Base-by-base conservation (phyloP, 2,113 vertebrate genomes). In the Piprites chloris region DNA sequence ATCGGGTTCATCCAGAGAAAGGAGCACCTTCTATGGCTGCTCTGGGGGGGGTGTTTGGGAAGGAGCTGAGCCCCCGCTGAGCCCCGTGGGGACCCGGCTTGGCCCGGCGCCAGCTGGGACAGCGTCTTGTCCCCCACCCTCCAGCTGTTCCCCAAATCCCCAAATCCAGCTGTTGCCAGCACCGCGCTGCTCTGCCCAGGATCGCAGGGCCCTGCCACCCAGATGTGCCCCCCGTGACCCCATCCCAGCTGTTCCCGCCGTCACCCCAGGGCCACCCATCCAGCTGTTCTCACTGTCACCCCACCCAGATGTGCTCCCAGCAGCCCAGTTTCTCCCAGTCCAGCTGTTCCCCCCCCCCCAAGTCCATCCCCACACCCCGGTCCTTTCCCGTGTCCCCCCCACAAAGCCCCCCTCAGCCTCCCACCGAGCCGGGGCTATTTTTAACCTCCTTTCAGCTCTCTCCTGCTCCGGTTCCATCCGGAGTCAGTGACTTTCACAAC, bases 361-460 rank as follows among this genome's bases (percentile, higher is more conserved):
- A 24, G 27, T 24, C 21, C 11, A 1, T 24, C 32, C 24, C 46
- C 17, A 9, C 39, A 6, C 13, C 49, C 44, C 55, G 22, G 4
- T 15, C 44, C 65, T 30, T 47, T 44, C 65, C 55, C 49, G 7
- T 2, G 30, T 24, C 16, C 15, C 41, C 27, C 55, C 24, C 12
- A 10, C 56, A n/a, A 5, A 8, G n/a, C 7, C 42, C 76, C 49
- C 33, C 62, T 35, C 69, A 15, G 12, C 12, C 56, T 22, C 72
- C 24, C 56, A n/a, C 19, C 1, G 2, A 58, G 52, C 56, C 5
- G 1, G 65, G 58, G 63, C 2, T 91, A 73, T 81, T 85, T 92
- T 90, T 87, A 85, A 32, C 66, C 74, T 77, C 61, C 66, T 35
- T 39, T 79, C 88, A 93, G 67, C 68, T 73, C 95, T 14, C 79